Conservation (phyloP, 2,113 vertebrate genomes). For the Vombatus ursinus region DNA sequence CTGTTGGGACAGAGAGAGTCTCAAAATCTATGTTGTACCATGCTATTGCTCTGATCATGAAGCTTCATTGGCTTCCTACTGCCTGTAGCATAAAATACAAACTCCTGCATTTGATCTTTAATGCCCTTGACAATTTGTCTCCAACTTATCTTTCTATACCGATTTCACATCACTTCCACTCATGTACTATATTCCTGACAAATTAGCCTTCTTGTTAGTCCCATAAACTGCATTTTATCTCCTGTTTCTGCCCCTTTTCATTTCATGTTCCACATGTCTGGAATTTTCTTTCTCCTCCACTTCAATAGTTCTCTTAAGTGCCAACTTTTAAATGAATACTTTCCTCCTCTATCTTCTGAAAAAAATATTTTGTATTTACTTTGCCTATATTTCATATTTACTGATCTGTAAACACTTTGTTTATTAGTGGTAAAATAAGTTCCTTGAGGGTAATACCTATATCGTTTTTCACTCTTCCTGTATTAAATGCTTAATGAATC, state of each 20-base stretch:
- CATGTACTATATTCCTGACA: neutral
- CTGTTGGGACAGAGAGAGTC: neutral
- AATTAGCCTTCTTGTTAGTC: neutral
- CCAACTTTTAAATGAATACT: neutral
- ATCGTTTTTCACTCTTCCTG: neutral
- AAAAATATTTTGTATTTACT: neutral
- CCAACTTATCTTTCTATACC: neutral
- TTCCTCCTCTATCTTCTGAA: neutral
- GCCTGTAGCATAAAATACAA: neutral
- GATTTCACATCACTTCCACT: neutral
- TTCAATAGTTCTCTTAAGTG: neutral
- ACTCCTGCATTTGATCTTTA: neutral
- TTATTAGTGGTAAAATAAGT: neutral
- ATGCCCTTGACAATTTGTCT: neutral
- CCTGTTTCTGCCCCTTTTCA: neutral
- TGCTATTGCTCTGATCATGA: neutral
- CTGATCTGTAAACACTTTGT: neutral
- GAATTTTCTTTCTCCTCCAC: neutral
- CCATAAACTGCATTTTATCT: neutral
- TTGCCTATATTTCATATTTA: neutral
- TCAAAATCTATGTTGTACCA: neutral
- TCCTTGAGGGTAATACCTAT: neutral
- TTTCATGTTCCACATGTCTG: neutral
- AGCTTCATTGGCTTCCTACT: neutral
- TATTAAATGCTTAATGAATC: neutral